Base-by-base conservation (phyloP, 2,113 vertebrate genomes). In the Natator depressus region DNA sequence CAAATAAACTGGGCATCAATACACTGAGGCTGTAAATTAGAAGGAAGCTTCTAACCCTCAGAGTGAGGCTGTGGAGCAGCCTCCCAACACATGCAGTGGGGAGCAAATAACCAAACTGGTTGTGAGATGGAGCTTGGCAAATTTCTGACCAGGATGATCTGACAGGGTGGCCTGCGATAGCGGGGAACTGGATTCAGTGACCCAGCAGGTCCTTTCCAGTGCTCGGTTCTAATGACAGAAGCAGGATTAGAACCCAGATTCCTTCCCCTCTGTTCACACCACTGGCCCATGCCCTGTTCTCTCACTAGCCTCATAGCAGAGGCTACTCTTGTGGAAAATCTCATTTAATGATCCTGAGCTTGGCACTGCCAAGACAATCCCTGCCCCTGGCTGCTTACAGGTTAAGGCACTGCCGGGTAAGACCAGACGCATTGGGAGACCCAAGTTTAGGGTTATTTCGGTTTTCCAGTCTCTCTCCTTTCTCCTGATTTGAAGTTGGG, bases 381-480 rank as follows among this genome's bases (percentile, higher is more conserved):
- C 51, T 49, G 1, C 14, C 25, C 31, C 10, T 24, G 31, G 47
- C 10, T 0, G 12, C 49, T 35, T 42, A 5, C 59, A 22, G 16
- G n/a, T n/a, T 38, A n/a, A 50, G 83, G 57, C 59, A 6, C 22
- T 38, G 49, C 25, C 7, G 5, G 83, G 31, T 25, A 35, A 5
- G 47, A 9, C 25, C 22, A 50, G 31, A 10, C 5, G 16, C 49
- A 24, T 2, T 5, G 59, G 47, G 59, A 76, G 20, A 14, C 17
- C 46, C 83, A 38, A 8, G 8, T 50, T 69, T 6, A 24, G 65
- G 59, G 47, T 3, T 0, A 69, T 69, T 69, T n/a, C 16, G 2
- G 65, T 19, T 72, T 38, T 87, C 80, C 62, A 72, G 8, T 76
- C 84, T 69, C 42, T 2, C 75, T 9, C 59, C 76, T 90, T 75